Evolutionary conservation across 2,113 vertebrate species (phyloP), one percentile per base, ranked within the genome.

Genomic region (Kryptolebias marmoratus): DNA sequence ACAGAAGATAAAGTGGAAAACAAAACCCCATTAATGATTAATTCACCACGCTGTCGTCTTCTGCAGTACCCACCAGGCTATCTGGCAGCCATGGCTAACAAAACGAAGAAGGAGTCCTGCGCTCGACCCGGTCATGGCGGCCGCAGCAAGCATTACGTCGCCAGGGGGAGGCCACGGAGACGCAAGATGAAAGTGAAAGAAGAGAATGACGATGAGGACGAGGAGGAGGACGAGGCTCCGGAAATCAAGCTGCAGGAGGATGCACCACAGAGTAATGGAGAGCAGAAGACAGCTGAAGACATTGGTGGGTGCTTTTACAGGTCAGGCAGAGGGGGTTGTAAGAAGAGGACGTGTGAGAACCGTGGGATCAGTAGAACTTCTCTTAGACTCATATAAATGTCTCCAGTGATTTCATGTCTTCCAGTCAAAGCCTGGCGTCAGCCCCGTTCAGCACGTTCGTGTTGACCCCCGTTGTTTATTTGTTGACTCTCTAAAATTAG

Each of bases 31-130:
- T n/a, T 12, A 12, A 31, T 27, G 1, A 30, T 16, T 10, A n/a
- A 0, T 39, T 28, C 28, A 2, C 48, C 28, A 36, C 36, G 39
- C 15, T 22, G 10, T 59, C 16, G 56, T 27, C 70, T 28, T 59
- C 45, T 49, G 7, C 91, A 99, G 97, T 99, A 97, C 88, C 98
- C 98, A 63, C 96, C 97, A 81, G 98, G 97, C 79, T 99, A 98
- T 91, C 88, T 95, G 90, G 94, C 95, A 56, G 96, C 96, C 11
- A 97, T 98, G 95, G 97, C 98, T 56, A 97, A 97, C 91, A 99
- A 97, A 82, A 95, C 95, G 71, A 97, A 95, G 88, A 95, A 96
- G 84, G 95, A 98, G 83, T 89, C 92, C 18, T 90, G 68, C 1
- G 91, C 92, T 52, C 72, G 90, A 45, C 87, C 88, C 18, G 88